phyloP scores from a whole-genome alignment of 2,888 invertebrate species.

The Watsonalla binaria region DNA sequence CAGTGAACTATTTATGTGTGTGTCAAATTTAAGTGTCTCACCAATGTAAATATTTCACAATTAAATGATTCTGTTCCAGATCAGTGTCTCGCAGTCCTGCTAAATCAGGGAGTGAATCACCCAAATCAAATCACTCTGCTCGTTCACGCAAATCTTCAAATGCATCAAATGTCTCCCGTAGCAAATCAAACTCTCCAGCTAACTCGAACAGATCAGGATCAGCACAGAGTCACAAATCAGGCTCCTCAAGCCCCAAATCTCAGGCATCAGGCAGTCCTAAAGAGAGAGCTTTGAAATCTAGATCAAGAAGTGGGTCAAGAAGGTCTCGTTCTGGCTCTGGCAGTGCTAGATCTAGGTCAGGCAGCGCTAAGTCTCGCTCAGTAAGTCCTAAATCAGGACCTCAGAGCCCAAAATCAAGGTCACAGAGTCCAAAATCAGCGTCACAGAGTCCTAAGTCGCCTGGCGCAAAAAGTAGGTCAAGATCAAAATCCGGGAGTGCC shows the following conservation, averaged over 20 bases:
- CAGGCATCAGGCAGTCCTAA: conserved; percentile 62
- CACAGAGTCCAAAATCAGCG: conserved; percentile 39
- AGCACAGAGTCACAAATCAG: conserved; percentile 66
- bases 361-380: conserved; percentile 40
- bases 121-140: conserved; percentile 55
- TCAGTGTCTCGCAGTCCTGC: conserved; percentile 62
- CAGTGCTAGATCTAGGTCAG: conserved; percentile 50
- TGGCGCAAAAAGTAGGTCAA: conserved; percentile 45
- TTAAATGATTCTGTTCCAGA: conserved; percentile 30
- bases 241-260: conserved; percentile 65
- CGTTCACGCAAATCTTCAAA: conserved; percentile 59
- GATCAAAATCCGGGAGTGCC: conserved; percentile 67
- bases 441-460: conserved; percentile 51
- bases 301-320: conserved; percentile 60
- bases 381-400: conserved; percentile 44
- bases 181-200: conserved; percentile 68
- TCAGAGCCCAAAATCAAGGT: conserved; percentile 37
- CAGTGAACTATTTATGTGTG: too few relatives aligned
- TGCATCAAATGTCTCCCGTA: conserved; percentile 54
- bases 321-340: conserved; percentile 47
- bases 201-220: conserved; percentile 63
- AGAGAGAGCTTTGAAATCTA: conserved; percentile 43
- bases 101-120: conserved; percentile 66
- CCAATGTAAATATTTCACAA: too few relatives aligned
- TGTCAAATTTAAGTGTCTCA: too few relatives aligned